phyloP scores from a whole-genome alignment of 2,888 invertebrate genomes.

The Parthenolecanium corni region DNA sequence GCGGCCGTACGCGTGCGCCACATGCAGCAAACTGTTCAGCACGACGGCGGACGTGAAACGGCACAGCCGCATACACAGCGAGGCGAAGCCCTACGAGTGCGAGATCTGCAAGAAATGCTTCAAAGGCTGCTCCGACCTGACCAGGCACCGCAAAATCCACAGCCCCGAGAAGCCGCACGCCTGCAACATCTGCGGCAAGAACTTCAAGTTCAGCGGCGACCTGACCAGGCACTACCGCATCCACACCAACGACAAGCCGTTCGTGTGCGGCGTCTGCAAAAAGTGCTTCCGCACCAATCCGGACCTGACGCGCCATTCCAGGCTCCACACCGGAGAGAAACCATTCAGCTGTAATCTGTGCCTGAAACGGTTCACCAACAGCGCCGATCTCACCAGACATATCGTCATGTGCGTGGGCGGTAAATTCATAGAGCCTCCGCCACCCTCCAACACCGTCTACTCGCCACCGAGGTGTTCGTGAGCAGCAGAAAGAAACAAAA shows the following conservation, averaged over 20 bases:
- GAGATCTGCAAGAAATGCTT: conserved; percentile 25
- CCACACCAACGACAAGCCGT: conserved; percentile 23
- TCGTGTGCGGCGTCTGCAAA: conserved; percentile 15
- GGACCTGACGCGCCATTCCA: conserved; percentile 15
- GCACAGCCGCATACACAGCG: conserved; percentile 21
- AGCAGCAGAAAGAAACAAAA: too few species aligned
- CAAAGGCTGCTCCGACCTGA: conserved; percentile 23
- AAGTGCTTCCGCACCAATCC: conserved; percentile 20
- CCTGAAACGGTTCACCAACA: conserved; percentile 20
- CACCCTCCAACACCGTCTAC: not conserved
- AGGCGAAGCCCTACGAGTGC: conserved; percentile 25
- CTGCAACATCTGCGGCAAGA: conserved; percentile 15
- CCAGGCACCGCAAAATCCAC: conserved; percentile 22
- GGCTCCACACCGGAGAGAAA: conserved; percentile 21
- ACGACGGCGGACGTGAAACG: conserved; percentile 23
- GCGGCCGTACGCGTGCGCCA: conserved; percentile 16
- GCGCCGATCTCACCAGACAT: conserved; percentile 19
- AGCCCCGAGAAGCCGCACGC: conserved; percentile 24
- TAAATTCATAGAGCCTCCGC: conserved; percentile 8
- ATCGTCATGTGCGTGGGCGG: conserved; percentile 20
- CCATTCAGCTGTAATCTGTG: conserved; percentile 24
- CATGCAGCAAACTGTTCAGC: conserved; percentile 22
- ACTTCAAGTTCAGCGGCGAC: conserved; percentile 24
- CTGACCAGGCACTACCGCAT: conserved; percentile 18
- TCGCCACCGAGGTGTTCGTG: too few species aligned